Percentiles rank a stretch among this genome's conserved stretches.
phyloP scores from a whole-genome alignment of 2,888 invertebrate genomes.

The Yponomeuta evonymella region DNA sequence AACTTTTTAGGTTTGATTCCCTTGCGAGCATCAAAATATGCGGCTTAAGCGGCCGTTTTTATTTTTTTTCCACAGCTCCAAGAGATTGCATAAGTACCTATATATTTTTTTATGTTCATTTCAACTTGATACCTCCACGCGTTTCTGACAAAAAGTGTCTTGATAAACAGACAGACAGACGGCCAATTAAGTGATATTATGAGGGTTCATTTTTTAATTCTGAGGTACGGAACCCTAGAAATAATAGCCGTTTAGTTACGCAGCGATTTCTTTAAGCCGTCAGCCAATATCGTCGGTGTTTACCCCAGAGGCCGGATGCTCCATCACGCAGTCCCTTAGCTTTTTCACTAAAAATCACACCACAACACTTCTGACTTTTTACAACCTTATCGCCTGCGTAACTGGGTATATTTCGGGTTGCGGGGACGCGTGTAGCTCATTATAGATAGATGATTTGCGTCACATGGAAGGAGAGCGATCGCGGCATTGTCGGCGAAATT shows the following conservation, averaged over 20 bases:
- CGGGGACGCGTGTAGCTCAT: not conserved
- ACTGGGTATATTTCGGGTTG: not conserved
- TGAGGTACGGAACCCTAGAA: not conserved
- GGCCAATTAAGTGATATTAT: no score
- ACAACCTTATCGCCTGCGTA: not conserved
- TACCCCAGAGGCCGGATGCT: conserved; percentile 42
- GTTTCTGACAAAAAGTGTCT: no score
- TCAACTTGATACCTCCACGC: no score
- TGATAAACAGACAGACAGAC: no score
- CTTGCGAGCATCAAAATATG: no score
- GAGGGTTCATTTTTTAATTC: no score
- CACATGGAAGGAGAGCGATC: conserved; percentile 27
- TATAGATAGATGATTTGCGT: conserved; percentile 16
- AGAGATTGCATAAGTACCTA: no score
- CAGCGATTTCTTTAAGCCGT: conserved; percentile 23
- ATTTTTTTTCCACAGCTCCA: no score
- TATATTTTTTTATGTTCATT: no score
- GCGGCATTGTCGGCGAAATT: conserved; percentile 40
- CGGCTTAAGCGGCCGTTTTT: no score
- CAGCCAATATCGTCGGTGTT: conserved; percentile 24
- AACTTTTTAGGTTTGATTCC: no score
- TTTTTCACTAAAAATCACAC: conserved; percentile 15
- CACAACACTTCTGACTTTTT: not conserved
- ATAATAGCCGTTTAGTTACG: not conserved
- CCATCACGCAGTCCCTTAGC: conserved; percentile 41